A percentile compares a stretch with the other conserved stretches of the same genome.
Evolutionary conservation across 2,113 vertebrate species (phyloP).

Genomic region (Sula dactylatra): DNA sequence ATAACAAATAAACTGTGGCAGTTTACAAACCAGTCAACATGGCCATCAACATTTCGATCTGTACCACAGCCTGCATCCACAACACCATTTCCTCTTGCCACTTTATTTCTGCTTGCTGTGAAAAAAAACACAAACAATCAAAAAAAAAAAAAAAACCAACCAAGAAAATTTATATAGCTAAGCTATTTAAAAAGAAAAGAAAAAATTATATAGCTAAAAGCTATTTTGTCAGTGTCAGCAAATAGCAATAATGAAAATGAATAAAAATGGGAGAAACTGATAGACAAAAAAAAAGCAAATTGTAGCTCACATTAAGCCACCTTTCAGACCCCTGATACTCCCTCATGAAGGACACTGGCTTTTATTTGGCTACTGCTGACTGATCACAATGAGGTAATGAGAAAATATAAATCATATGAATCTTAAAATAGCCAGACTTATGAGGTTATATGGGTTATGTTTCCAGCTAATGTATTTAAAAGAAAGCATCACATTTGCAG

Average conservation of each 20-base stretch:
- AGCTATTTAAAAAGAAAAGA: fast-evolving
- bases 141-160: too few relatives aligned
- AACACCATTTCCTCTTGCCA: background rate
- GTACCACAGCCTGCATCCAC: background rate
- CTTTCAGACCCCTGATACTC: background rate
- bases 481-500: background rate
- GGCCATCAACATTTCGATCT: background rate
- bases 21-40: background rate
- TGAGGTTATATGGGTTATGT: background rate
- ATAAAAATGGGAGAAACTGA: background rate
- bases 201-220: background rate
- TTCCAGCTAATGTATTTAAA: background rate
- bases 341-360: background rate
- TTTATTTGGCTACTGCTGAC: background rate
- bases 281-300: background rate
- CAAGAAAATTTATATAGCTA: too few relatives aligned
- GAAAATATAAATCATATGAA: background rate
- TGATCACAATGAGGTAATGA: background rate
- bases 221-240: background rate
- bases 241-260: background rate
- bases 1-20: background rate
- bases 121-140: background rate
- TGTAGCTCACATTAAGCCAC: background rate
- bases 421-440: background rate
- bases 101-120: background rate